Base-by-base conservation (phyloP, 23 tunicate genomes). In the Styela plicata region DNA sequence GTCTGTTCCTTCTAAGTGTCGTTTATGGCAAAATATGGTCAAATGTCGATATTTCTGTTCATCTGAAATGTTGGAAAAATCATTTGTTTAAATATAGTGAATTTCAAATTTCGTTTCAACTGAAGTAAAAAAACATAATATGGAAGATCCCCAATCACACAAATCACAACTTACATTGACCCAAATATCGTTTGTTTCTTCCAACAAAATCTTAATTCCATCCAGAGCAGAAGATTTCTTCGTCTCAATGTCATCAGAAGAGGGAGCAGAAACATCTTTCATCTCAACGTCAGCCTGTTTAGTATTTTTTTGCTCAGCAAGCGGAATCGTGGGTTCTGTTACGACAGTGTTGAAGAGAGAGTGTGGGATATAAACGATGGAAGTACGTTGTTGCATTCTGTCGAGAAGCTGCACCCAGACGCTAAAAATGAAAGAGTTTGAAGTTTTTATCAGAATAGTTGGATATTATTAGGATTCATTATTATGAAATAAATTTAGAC, bases 331-430 rank as follows among this genome's bases (percentile, higher is more conserved):
- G 57, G 57, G 57, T 0, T 25, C 65, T 10, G 27, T 26, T 27
- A 22, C 70, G n/a, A 80, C 37, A 30, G 79, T 79, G 25, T 74
- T 87, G 66, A 96, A 96, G 21, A 79, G 53, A 24, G 71, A 24
- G 1, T 81, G 13, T 19, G 94, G 97, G 24, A 96, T 78, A 33
- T 84, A 87, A 10, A 91, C 80, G 16, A 96, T 70, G 2, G 90
- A 74, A 3, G 84, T 70, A 24, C 52, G 69, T 28, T 79, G 83
- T 63, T 96, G 99, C 34, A 25, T 20, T 3, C 99, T 87, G 66
- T 91, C 92, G 57, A 96, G 74, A 7, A 96, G 24, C 77, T 89
- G 94, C 24, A 85, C 97, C 97, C 97, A 96, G 24, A 96, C 63
- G 24, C 97, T 91, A 52, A 65, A 84, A 73, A 3, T 69, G 7